Evolutionary conservation across 30 jellyfish, hydroid and myxozoan genomes (phyloP).

Genomic region (Pelagia noctiluca): DNA sequence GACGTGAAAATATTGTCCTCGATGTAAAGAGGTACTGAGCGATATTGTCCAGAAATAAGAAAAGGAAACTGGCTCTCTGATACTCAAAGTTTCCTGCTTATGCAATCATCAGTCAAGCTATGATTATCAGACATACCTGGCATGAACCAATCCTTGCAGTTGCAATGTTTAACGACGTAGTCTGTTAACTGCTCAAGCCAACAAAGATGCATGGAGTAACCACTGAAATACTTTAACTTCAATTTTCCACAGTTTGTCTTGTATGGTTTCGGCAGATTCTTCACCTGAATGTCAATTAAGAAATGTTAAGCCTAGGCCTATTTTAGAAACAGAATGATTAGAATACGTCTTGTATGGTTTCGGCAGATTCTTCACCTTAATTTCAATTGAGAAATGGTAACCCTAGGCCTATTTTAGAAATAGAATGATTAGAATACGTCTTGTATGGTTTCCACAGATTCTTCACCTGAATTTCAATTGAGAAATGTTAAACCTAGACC

Average conservation of each 20-base stretch:
- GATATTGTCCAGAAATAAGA: not conserved
- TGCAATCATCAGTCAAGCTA: not conserved
- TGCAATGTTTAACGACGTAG: conserved; percentile 66
- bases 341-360: no score
- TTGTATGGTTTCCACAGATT: no score
- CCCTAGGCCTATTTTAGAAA: no score
- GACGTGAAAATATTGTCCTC: not conserved
- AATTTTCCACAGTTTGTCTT: conserved; percentile 80
- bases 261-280: conserved; percentile 5
- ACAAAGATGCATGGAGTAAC: conserved; percentile 86
- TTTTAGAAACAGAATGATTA: no score
- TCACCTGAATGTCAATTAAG: not conserved
- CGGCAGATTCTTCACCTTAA: no score
- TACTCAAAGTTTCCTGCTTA: not conserved
- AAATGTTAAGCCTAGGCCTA: no score
- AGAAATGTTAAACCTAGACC: no score
- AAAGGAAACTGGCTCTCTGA: no score
- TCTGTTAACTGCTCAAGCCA: conserved; percentile 92
- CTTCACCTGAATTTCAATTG: no score
- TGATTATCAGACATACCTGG: conserved; percentile 67
- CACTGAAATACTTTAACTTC: conserved; percentile 65
- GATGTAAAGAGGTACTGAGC: not conserved
- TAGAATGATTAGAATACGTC: no score
- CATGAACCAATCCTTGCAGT: conserved; percentile 93
- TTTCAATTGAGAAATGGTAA: no score